Conservation (phyloP, 2,797 vertebrate species). For the Acanthiza pusilla region DNA sequence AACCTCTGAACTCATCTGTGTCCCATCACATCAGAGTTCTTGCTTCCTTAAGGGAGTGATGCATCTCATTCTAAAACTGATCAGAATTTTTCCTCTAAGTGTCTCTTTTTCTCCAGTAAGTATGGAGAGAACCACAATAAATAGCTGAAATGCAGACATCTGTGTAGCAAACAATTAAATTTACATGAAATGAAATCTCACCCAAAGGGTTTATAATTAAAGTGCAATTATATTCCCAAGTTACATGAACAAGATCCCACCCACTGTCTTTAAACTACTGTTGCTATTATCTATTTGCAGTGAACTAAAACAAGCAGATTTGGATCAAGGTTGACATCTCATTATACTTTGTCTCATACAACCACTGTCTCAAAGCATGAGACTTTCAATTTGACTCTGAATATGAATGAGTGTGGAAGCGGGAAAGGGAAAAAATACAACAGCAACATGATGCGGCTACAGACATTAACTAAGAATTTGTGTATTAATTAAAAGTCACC, state of each 20-base stretch:
- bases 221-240: background rate
- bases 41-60: background rate
- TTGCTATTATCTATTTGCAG: conserved; percentile 1
- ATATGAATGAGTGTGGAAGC: background rate
- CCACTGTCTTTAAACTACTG: background rate
- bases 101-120: background rate
- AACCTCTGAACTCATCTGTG: background rate
- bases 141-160: background rate
- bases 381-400: background rate
- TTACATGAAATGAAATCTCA: conserved; percentile 9
- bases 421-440: background rate
- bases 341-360: background rate
- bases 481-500: background rate
- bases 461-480: background rate
- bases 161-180: conserved; percentile 4
- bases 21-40: background rate
- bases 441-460: background rate
- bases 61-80: background rate
- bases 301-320: background rate
- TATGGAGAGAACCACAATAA: background rate
- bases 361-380: background rate
- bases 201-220: conserved; percentile 4
- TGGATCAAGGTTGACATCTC: background rate
- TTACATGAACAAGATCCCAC: background rate
- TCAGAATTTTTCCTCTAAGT: background rate